Evolutionary conservation across 2,113 vertebrate genomes (phyloP).

Genomic region (Edolisoma coerulescens): DNA sequence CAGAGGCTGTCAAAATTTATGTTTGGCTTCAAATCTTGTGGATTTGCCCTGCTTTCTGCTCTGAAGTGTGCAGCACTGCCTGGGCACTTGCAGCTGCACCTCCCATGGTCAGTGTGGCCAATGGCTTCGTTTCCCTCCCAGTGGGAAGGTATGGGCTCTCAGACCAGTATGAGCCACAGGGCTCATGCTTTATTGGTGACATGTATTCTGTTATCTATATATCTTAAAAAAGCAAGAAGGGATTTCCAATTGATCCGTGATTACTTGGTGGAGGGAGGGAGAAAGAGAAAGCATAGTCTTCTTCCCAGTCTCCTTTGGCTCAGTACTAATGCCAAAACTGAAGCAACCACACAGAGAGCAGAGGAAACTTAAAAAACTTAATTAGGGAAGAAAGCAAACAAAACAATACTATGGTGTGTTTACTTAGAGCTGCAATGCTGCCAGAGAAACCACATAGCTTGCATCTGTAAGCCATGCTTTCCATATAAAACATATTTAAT

Average conservation of each 20-base stretch:
- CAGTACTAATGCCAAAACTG: slow-evolving; percentile 66
- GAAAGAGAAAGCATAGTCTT: background rate
- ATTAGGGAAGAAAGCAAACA: slow-evolving; percentile 76
- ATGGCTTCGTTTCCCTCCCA: background rate
- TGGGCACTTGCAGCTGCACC: background rate
- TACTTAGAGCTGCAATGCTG: slow-evolving; percentile 60
- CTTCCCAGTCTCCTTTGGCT: slow-evolving; percentile 32
- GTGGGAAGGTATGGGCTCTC: background rate
- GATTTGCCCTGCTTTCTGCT: background rate
- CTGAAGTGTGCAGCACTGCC: background rate
- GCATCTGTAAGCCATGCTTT: slow-evolving; percentile 67
- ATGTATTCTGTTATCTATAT: background rate
- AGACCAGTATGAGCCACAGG: background rate
- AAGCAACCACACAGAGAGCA: slow-evolving; percentile 75
- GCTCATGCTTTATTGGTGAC: background rate
- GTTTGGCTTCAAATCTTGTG: background rate
- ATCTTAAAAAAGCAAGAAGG: background rate
- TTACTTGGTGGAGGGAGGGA: background rate
- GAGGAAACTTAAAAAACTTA: slow-evolving; percentile 76
- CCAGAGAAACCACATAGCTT: slow-evolving; percentile 73
- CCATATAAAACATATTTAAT: slow-evolving; percentile 73
- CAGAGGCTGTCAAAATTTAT: background rate
- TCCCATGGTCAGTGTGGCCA: background rate
- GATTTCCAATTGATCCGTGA: background rate
- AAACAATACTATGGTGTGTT: slow-evolving; percentile 73